These are phyloP conservation scores for Eriosoma lanigerum DNA, from an alignment of 1,140 invertebrate species.

Conservation along the genomic window DNA sequence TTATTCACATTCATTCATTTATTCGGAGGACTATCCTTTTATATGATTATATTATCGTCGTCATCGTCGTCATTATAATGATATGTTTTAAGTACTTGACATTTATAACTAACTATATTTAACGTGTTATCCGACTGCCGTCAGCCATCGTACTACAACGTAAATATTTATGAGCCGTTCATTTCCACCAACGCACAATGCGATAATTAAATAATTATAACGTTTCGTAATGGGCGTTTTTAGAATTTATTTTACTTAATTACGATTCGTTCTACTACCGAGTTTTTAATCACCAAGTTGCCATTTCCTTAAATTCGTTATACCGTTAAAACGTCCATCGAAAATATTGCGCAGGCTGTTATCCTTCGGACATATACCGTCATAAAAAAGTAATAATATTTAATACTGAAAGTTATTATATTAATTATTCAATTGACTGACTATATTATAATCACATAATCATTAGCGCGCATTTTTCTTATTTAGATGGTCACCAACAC, in stretches of 20 bases:
- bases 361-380: background rate
- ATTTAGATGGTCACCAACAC: background rate
- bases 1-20: too few relatives aligned
- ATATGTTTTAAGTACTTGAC: background rate
- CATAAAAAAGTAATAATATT: background rate
- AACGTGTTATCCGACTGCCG: background rate
- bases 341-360: background rate
- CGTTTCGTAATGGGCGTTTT: background rate
- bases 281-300: background rate
- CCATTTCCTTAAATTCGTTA: background rate
- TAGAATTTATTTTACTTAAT: background rate
- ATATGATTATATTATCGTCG: too few relatives aligned
- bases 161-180: slow-evolving; percentile 27
- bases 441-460: background rate
- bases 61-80: too few relatives aligned
- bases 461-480: background rate
- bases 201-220: background rate
- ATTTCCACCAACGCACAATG: background rate
- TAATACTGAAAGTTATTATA: too few relatives aligned
- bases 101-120: background rate
- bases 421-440: too few relatives aligned
- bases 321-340: background rate
- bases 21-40: too few relatives aligned
- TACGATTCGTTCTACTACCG: background rate
- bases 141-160: background rate